Conservation (phyloP, 2,797 vertebrate species). For the Percopsis omiscomaycus region DNA sequence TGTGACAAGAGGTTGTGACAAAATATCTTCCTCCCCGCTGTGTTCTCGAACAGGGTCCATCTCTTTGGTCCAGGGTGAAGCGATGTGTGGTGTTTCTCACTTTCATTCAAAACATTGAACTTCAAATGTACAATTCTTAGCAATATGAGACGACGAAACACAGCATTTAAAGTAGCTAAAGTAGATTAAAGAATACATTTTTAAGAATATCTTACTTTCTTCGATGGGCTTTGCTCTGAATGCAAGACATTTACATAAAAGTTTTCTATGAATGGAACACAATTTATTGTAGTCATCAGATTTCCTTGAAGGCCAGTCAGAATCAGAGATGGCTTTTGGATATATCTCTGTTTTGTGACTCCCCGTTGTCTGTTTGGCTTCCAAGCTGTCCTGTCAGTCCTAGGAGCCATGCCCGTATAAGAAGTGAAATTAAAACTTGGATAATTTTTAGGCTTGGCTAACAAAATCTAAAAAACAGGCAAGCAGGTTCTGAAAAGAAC, state of each 20-base stretch:
- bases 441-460: slow-evolving; percentile 34
- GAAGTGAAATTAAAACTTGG: slow-evolving; percentile 43
- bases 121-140: too few species aligned
- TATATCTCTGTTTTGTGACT: slow-evolving; percentile 30
- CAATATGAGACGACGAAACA: too few species aligned
- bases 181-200: not conserved
- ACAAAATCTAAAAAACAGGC: slow-evolving; percentile 50
- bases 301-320: slow-evolving; percentile 9
- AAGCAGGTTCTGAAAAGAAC: slow-evolving; percentile 38
- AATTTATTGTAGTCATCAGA: slow-evolving; percentile 6
- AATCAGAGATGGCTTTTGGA: not conserved
- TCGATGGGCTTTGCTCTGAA: slow-evolving; percentile 21
- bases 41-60: too few species aligned
- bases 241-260: slow-evolving; percentile 17
- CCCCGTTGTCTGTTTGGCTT: slow-evolving; percentile 27
- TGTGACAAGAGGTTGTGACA: not conserved
- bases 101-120: too few species aligned
- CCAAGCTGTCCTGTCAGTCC: slow-evolving; percentile 15
- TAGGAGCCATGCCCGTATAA: not conserved
- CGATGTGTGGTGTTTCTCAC: too few species aligned
- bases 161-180: too few species aligned
- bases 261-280: slow-evolving; percentile 31
- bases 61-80: too few species aligned
- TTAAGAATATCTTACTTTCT: slow-evolving; percentile 15
- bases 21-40: too few species aligned